Evolutionary conservation across 2,113 vertebrate genomes (phyloP).

Genomic region (Naja naja): DNA sequence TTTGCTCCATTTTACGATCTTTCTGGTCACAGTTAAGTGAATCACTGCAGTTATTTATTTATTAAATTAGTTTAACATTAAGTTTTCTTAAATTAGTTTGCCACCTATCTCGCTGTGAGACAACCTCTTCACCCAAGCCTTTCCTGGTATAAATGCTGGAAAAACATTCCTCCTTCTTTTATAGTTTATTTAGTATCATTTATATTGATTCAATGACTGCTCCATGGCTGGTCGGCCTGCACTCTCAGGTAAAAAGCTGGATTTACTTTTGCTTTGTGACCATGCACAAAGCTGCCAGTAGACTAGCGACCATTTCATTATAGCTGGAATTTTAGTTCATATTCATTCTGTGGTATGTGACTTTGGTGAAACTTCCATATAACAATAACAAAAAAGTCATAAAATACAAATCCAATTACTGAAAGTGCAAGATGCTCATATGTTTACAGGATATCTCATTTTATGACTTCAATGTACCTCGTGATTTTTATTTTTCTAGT

Average conservation of each 20-base stretch:
- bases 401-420: slow-evolving; percentile 6
- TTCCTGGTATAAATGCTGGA: neutral
- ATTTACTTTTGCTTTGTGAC: neutral
- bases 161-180: neutral
- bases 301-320: neutral
- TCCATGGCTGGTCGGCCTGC: neutral
- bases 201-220: neutral
- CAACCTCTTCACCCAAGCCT: neutral
- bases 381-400: neutral
- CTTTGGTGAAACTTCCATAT: neutral
- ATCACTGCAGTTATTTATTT: no score
- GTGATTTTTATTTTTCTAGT: neutral
- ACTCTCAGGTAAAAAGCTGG: neutral
- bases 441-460: neutral
- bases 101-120: neutral
- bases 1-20: neutral
- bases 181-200: neutral
- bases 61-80: neutral
- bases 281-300: neutral
- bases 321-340: neutral
- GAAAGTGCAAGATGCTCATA: neutral
- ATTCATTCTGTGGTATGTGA: neutral
- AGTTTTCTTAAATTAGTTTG: neutral
- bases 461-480: slow-evolving; percentile 12
- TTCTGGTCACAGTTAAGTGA: neutral